These are phyloP conservation scores for Limnothrissa miodon DNA, from an alignment of 2,113 vertebrate genomes.

Conservation along the genomic window DNA sequence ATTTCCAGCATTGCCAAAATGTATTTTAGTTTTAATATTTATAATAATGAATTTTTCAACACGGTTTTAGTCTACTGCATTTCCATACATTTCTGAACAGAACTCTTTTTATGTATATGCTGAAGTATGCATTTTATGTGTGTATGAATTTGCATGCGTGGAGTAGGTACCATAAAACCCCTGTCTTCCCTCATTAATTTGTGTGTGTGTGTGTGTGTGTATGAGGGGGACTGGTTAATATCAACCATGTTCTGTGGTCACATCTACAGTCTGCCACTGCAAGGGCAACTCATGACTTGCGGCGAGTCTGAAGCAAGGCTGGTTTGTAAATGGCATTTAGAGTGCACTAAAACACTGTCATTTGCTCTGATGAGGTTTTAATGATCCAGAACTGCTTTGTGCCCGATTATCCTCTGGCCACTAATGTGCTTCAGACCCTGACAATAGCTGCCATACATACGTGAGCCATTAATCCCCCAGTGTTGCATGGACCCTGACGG, in stretches of 20 bases:
- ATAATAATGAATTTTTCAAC: too few relatives aligned
- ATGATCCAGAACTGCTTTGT: conserved; percentile 29
- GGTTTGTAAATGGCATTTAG: neutral
- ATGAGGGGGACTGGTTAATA: too few relatives aligned
- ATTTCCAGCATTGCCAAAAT: too few relatives aligned
- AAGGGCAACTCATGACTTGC: neutral
- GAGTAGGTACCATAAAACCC: too few relatives aligned
- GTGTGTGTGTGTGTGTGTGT: too few relatives aligned
- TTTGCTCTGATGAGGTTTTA: conserved; percentile 37
- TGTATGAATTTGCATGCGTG: too few relatives aligned
- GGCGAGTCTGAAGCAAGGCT: neutral
- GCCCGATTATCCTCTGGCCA: conserved; percentile 13
- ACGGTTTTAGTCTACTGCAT: too few relatives aligned
- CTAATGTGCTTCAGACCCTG: neutral
- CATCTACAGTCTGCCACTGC: neutral
- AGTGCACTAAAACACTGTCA: conserved; percentile 15
- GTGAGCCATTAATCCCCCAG: neutral
- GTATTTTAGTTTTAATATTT: too few relatives aligned
- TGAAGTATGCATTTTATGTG: too few relatives aligned
- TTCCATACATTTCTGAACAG: too few relatives aligned
- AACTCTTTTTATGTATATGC: too few relatives aligned
- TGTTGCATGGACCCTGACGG: conserved; percentile 4
- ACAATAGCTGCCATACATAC: neutral
- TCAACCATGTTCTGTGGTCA: neutral
- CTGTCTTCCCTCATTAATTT: too few relatives aligned